Percentiles rank a stretch among this genome's conserved stretches.
These are phyloP conservation scores for Cyclophora punctaria DNA, from an alignment of 2,888 invertebrate species.

Conservation along the genomic window DNA sequence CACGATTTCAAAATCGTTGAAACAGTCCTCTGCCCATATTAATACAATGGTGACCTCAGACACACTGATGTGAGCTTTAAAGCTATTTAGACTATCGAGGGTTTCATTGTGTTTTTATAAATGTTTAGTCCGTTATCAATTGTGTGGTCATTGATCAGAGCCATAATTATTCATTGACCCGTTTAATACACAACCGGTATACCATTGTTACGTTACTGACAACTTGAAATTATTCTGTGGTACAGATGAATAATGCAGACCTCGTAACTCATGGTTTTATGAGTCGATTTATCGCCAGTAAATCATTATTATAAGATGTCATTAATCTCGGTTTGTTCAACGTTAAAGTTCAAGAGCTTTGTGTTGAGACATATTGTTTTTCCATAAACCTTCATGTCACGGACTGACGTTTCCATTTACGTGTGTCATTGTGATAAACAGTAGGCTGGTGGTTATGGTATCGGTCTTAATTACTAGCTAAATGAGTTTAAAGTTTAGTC, in stretches of 20 bases:
- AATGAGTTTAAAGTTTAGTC: no score
- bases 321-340: constrained; percentile 22
- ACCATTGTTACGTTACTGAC: constrained; percentile 29
- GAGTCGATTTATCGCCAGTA: constrained; percentile 33
- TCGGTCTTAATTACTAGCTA: no score
- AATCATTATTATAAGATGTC: constrained; percentile 29
- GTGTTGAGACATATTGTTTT: constrained; percentile 6
- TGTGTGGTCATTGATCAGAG: constrained; percentile 29
- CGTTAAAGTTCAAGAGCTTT: constrained; percentile 24
- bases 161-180: constrained; percentile 38
- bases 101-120: no score
- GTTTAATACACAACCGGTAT: constrained; percentile 26
- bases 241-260: constrained; percentile 48
- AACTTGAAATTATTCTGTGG: constrained; percentile 5
- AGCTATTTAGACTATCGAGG: no score
- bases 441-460: no score
- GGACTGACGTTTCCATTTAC: constrained; percentile 3
- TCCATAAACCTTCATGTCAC: constrained; percentile 2
- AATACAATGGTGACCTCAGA: no score
- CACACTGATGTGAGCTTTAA: no score
- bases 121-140: constrained; percentile 8
- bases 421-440: not conserved
- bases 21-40: no score
- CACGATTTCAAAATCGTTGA: no score
- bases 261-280: constrained; percentile 42